Evolutionary conservation across 2,797 vertebrate species (phyloP).

Genomic region (Oreortyx pictus): DNA sequence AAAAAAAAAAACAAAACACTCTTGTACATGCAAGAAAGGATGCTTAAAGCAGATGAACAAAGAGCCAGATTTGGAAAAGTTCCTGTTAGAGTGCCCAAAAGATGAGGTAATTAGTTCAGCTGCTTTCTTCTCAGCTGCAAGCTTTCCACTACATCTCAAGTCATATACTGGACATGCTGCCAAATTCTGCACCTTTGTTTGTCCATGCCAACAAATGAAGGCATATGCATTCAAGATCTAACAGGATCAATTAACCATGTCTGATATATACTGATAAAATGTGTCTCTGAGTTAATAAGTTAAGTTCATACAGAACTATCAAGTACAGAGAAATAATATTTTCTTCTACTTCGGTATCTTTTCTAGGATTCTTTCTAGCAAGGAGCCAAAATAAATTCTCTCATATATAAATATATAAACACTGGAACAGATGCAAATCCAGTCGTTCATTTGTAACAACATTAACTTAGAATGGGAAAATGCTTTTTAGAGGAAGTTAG

Average conservation of each 20-base stretch:
- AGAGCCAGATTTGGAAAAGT: not conserved
- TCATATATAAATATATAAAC: not conserved
- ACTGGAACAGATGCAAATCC: not conserved
- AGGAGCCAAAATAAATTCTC: not conserved
- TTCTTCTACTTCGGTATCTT: not conserved
- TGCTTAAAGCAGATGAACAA: not conserved
- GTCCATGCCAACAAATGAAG: not conserved
- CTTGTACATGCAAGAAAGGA: not conserved
- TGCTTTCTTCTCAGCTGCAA: not conserved
- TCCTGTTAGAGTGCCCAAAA: not conserved
- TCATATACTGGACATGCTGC: not conserved
- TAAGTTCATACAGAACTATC: not conserved
- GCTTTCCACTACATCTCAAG: not conserved
- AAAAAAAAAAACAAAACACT: not conserved
- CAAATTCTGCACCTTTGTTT: not conserved
- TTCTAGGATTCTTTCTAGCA: not conserved
- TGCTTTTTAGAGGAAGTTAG: conserved; percentile 23
- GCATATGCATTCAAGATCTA: not conserved
- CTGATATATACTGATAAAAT: not conserved
- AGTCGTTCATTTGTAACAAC: not conserved
- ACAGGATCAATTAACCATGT: not conserved
- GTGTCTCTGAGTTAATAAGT: no score
- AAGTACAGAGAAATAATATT: not conserved
- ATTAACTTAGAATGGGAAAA: conserved; percentile 7
- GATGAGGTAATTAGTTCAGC: not conserved